Evolutionary conservation across 2,113 vertebrate species (phyloP).

Genomic region (Platysternon megacephalum): DNA sequence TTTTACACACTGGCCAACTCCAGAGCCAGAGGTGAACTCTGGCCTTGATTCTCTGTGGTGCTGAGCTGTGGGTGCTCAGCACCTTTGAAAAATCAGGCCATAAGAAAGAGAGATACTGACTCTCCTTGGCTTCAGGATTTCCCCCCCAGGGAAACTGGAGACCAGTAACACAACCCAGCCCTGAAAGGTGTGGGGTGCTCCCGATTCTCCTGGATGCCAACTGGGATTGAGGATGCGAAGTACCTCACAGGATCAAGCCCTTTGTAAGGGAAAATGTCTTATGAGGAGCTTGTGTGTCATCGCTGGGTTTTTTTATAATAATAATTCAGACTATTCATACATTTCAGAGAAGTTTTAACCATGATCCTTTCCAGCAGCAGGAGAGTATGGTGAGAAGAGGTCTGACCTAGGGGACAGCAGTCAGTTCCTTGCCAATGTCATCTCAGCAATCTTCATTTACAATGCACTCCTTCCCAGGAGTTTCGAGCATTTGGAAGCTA

Average conservation of each 20-base stretch:
- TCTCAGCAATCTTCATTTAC: not conserved
- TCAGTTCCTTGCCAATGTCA: not conserved
- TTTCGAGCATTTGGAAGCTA: not conserved
- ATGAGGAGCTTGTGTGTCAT: not conserved
- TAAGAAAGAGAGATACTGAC: no score
- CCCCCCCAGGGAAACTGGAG: not conserved
- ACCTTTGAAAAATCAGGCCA: not conserved
- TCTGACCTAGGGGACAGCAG: not conserved
- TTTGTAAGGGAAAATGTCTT: not conserved
- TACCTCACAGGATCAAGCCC: not conserved
- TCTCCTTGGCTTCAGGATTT: no score
- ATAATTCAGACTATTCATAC: not conserved
- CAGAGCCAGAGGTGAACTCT: not conserved
- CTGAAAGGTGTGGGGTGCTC: not conserved
- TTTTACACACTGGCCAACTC: not conserved
- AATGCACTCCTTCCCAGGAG: not conserved
- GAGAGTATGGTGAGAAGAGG: not conserved
- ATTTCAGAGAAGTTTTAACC: not conserved
- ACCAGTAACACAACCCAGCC: not conserved
- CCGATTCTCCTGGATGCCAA: not conserved
- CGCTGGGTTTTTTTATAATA: not conserved
- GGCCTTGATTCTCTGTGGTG: not conserved
- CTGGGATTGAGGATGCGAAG: not conserved
- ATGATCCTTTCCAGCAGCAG: not conserved
- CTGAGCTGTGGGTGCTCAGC: not conserved